These are phyloP conservation scores for Chionoecetes opilio DNA, from an alignment of 1,140 invertebrate species.

Conservation along the genomic window DNA sequence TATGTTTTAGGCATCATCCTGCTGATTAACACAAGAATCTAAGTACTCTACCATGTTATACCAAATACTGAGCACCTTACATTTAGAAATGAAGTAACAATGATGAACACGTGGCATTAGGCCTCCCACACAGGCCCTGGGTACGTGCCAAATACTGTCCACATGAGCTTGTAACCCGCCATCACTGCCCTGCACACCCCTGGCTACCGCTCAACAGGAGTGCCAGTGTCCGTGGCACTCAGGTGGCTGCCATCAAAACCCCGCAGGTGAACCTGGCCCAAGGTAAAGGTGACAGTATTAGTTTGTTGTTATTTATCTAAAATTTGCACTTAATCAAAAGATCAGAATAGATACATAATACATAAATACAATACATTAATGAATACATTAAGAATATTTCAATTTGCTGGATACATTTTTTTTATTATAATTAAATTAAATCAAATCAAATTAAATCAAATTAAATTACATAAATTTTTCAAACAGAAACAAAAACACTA, in stretches of 20 bases:
- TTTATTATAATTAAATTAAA: too few species aligned
- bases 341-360: too few species aligned
- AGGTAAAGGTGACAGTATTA: too few species aligned
- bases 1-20: neutral
- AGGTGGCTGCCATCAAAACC: constrained; percentile 50
- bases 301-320: too few species aligned
- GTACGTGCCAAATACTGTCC: neutral
- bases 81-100: neutral
- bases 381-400: too few species aligned
- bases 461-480: too few species aligned
- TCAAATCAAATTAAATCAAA: too few species aligned
- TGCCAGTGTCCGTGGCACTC: constrained; percentile 62
- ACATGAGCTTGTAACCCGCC: neutral
- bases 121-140: neutral
- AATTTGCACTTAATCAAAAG: too few species aligned
- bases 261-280: constrained; percentile 63
- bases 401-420: too few species aligned
- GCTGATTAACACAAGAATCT: neutral
- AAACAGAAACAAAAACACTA: neutral
- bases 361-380: too few species aligned
- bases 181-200: neutral
- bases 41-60: neutral
- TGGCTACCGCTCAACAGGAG: constrained; percentile 64
- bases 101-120: neutral
- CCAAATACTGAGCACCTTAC: too few species aligned